phyloP scores from a whole-genome alignment of 2,888 invertebrate genomes.

The Cephalotes varians region DNA sequence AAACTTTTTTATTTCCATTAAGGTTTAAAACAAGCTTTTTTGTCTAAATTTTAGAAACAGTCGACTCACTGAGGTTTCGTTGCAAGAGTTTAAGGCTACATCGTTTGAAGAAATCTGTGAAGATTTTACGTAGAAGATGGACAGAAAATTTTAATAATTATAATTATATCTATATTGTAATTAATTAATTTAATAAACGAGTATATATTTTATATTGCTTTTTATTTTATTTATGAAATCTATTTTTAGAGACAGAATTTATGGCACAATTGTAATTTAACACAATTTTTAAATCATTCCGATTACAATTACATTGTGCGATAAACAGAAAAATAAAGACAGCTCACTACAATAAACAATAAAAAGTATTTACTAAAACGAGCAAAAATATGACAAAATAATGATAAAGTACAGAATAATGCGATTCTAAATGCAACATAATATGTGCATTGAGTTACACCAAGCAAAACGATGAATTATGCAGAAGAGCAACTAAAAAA shows the following conservation, averaged over 20 bases:
- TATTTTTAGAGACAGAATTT: not conserved
- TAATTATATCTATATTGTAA: not conserved
- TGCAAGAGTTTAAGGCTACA: too few species aligned
- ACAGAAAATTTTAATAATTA: not conserved
- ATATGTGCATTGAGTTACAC: slow-evolving; percentile 13
- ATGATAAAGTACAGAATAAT: slow-evolving; percentile 9
- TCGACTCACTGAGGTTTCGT: too few species aligned
- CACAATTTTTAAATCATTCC: not conserved
- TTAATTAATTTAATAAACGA: not conserved
- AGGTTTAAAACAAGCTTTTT: too few species aligned
- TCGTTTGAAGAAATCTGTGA: too few species aligned
- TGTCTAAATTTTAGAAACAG: too few species aligned
- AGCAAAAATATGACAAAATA: not conserved
- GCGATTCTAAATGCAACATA: not conserved
- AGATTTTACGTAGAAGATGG: too few species aligned
- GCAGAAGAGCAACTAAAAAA: slow-evolving; percentile 10
- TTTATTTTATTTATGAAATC: not conserved
- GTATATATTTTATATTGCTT: too few species aligned
- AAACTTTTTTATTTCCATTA: too few species aligned
- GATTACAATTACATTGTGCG: not conserved
- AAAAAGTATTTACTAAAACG: not conserved
- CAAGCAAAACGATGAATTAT: slow-evolving; percentile 15
- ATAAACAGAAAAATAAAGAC: not conserved
- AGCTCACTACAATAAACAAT: not conserved
- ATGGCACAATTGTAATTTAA: not conserved